Evolutionary conservation across 2,113 vertebrate species (phyloP), one percentile per base, ranked within the genome.

Genomic region (Poeciliopsis retropinna): DNA sequence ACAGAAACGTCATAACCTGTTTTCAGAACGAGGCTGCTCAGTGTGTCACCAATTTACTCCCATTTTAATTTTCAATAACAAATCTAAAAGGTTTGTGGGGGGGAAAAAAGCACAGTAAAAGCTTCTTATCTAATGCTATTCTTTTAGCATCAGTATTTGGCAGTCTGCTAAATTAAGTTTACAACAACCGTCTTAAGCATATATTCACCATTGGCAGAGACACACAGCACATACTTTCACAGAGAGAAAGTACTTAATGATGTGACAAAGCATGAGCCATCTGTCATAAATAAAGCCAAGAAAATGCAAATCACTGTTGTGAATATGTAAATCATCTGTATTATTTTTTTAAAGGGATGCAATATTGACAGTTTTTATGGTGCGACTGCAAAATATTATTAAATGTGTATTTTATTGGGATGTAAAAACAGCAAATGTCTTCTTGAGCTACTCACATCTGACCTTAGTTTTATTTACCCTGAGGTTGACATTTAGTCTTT

Each of bases 1-100:
- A 90, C 75, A 64, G 77, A 76, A 68, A 75, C 85, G 83, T 88
- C 85, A 83, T 82, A 75, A 87, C 88, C 71, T 72, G 81, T 88
- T 88, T 83, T 74, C 73, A 78, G 87, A 86, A 83, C 81, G 29
- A 73, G 83, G 41, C 67, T 72, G 54, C 64, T 73, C 64, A 72
- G 37, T 60, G 66, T 67, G 68, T 60, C 69, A 64, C 29, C 61
- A 69, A 66, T 5, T 32, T 73, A 73, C 64, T 79, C 78, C 72
- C 60, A 83, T 65, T 77, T 69, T 57, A 67, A 83, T 84, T 87
- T 32, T 67, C 47, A 64, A 64, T 67, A 82, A 74, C 19, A 73
- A 73, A 47, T 44, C 13, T 7, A 15, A 25, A 12, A 17, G 41
- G 65, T 85, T 67, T 60, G 57, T 30, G 8, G 61, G 73, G 73